Base-by-base conservation (phyloP, 1,140 invertebrate species). In the Cotesia typhae region DNA sequence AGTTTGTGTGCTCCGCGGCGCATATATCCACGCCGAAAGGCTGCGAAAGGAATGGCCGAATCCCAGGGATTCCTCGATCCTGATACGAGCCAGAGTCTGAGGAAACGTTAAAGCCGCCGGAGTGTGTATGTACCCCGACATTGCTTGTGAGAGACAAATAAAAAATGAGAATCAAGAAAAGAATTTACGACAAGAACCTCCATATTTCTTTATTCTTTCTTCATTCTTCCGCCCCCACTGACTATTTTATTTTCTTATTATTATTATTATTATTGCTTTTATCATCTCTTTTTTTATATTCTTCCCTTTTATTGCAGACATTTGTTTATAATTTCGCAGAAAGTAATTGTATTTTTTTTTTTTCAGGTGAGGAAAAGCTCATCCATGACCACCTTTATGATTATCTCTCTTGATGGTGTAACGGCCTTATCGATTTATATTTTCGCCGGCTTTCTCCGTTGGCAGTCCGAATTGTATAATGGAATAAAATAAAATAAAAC, bases 381-480 rank as follows among this genome's bases (percentile, higher is more conserved):
- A 41, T 41, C 5, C 38, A 2, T 41, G 70, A 37, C 61, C 28
- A 37, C 35, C 41, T 6, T 47, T 17, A 52, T 71, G 35, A 17
- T 17, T 17, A 0, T 17, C 17, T 17, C 17, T 17, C 17, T 17
- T 17, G 17, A 12, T 28, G 65, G 71, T 65, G 69, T 74, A 81
- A 83, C 81, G 79, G 78, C 77, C 70, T 73, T 81, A 80, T 83
- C 76, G 79, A 81, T 82, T 81, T 78, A 71, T 71, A 41, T 37
- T 20, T 66, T 4, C 37, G 2, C 10, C 37, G 14, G 20, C 61
- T 36, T 52, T 52, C 64, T 63, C 57, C 52, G 1, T 38, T 60
- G 57, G 41, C n/a, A 6, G 59, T 28, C 3, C 20, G 12, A 12
- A 9, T 12, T 35, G 12, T 12, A 61, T 61, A 35, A 28, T 28